Base-by-base conservation (phyloP, 1,140 invertebrate genomes). In the Orchestia grillus region DNA sequence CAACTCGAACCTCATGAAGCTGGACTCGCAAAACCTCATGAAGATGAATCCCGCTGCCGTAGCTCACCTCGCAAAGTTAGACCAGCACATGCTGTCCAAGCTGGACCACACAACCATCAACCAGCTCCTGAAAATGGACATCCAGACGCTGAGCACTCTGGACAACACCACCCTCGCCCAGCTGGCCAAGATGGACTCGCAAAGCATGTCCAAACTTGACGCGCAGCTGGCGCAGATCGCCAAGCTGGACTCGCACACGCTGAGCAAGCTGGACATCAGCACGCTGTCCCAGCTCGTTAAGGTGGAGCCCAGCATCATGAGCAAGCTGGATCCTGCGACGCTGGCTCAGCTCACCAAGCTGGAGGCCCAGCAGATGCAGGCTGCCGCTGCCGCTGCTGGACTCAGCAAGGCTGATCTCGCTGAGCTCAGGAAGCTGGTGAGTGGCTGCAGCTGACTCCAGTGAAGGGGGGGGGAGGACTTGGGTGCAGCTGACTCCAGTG, bases 291-390 rank as follows among this genome's bases (percentile, higher is more conserved):
- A 97, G 87, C 96, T 97, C 41, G 96, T 97, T 42, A 97, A 97
- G 87, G 57, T 97, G 23, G 96, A 97, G 53, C 96, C 96, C 42
- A 96, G 96, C 96, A 90, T 97, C 44, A 44, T 97, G n/a, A 96
- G 96, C 3, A 97, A 97, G 87, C 57, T 97, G 92, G 96, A 97
- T 91, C 96, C 96, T 23, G 87, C 87, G 44, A 96, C 96, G 41
- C 87, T 97, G 43, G 96, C 96, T 6, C 96, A 97, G 96, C 95
- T 97, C 15, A 97, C 96, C 41, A 97, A 97, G 44, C 92, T 97
- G 36, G 96, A 97, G 87, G 96, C 96, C 42, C 96, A 97, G 87
- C 96, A 97, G 62, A 97, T 97, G 96, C 96, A 97, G 91, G 96
- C 96, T 91, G 96, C 96, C 44, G 96, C 96, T 42, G 96, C 96